Evolutionary conservation across 2,888 invertebrate genomes (phyloP), one percentile per base, ranked within the genome.

Genomic region (Teinopalpus imperialis): DNA sequence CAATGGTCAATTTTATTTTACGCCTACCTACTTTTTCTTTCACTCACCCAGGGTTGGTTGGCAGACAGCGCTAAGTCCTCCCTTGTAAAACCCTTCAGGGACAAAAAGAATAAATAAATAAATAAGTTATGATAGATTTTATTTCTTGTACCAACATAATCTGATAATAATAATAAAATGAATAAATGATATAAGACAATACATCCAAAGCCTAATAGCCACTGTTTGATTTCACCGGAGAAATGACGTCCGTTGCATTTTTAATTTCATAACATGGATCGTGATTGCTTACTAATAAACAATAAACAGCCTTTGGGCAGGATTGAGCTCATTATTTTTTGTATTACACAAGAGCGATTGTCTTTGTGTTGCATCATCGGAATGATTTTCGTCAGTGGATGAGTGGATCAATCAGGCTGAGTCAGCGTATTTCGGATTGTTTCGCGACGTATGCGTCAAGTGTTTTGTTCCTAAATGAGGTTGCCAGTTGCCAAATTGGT

Each of bases 241-340:
- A 43, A 21, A 36, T 36, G 29, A 43, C 36, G 35, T 43, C 29
- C 29, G 43, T 36, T 36, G 36, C 34, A 27, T 30, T 30, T 29
- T 36, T 23, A 8, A 24, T 41, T 21, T 43, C 27, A 39, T 14
- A 45, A 45, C 31, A 37, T 12, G 16, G 31, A 12, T 9, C 13
- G 29, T 13, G 13, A 8, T 21, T n/a, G 30, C 9, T n/a, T 29
- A 8, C 9, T 20, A 21, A 39, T 20, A 32, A 39, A 37, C 31
- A 44, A 45, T 39, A 30, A 45, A 45, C 39, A 39, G 21, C 8
- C 18, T 20, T 12, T n/a, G 14, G 9, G 14, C 30, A 23, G 29
- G 27, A 27, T 9, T 45, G 44, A 31, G 44, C 39, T 39, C 44
- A 45, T 45, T 45, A 45, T 36, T 45, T n/a, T 44, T 39, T 26